Evolutionary conservation across 2,797 vertebrate genomes (phyloP).

Genomic region (Dendrocincla fuliginosa): DNA sequence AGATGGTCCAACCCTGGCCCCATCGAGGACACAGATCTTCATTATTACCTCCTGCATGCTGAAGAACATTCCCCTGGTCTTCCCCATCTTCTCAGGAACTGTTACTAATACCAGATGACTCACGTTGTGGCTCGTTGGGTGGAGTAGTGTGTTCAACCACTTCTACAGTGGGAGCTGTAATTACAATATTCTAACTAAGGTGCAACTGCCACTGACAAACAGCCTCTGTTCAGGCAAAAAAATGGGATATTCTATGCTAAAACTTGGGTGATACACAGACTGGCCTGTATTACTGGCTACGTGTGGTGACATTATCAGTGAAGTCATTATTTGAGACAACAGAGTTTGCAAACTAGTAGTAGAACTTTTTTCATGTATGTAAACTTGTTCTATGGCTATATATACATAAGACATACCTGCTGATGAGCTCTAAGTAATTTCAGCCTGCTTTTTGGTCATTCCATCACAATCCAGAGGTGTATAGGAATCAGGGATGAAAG

Average conservation of each 20-base stretch:
- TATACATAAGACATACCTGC: not conserved
- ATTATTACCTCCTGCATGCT: fast-evolving
- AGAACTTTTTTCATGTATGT: not conserved
- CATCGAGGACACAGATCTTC: fast-evolving
- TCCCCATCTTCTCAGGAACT: not conserved
- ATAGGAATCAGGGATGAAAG: not conserved
- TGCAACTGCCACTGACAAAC: not conserved
- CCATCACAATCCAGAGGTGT: not conserved
- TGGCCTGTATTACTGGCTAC: not conserved
- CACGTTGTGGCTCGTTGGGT: not conserved
- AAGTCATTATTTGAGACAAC: not conserved
- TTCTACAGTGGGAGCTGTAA: not conserved
- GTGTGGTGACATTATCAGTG: not conserved
- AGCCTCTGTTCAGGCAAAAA: not conserved
- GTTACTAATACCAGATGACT: fast-evolving
- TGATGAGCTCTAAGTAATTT: not conserved
- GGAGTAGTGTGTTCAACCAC: not conserved
- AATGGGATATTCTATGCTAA: not conserved
- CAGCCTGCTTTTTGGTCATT: not conserved
- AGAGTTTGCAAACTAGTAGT: not conserved
- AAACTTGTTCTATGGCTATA: not conserved
- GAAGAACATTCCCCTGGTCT: not conserved
- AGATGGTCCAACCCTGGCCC: not conserved
- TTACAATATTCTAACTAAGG: not conserved
- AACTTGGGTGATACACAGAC: not conserved